Evolutionary conservation across 2,113 vertebrate species (phyloP).

Genomic region (Triplophysa siluroides): DNA sequence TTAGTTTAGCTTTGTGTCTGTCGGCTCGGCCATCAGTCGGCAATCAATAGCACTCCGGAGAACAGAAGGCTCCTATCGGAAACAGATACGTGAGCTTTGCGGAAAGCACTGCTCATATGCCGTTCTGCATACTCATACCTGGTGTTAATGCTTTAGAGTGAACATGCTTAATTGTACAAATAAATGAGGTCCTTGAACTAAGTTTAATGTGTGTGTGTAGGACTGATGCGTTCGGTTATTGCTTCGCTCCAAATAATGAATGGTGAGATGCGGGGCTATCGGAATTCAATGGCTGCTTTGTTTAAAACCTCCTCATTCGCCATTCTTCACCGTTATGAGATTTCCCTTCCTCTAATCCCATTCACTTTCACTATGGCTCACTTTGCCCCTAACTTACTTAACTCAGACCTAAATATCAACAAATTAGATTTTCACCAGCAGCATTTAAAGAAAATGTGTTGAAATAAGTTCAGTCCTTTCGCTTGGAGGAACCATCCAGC

Average conservation of each 20-base stretch:
- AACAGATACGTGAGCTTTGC: conserved; percentile 62
- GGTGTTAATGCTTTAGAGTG: conserved; percentile 41
- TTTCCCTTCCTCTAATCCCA: conserved; percentile 37
- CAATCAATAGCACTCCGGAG: conserved; percentile 64
- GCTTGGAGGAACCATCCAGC: conserved; percentile 29
- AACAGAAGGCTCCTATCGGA: conserved; percentile 65
- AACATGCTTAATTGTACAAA: conserved; percentile 59
- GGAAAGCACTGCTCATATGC: conserved; percentile 29
- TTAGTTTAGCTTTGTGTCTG: conserved; percentile 69
- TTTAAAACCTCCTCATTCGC: conserved; percentile 39
- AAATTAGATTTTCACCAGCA: conserved; percentile 34
- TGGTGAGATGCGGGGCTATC: conserved; percentile 20
- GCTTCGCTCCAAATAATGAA: conserved; percentile 1
- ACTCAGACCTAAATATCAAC: conserved; percentile 22
- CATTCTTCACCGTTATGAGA: conserved; percentile 50
- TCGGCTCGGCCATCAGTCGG: conserved; percentile 63
- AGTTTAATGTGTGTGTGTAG: conserved; percentile 12
- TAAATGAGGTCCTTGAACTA: conserved; percentile 56
- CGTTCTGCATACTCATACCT: conserved; percentile 42
- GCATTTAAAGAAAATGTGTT: conserved; percentile 51
- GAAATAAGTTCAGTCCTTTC: conserved; percentile 47
- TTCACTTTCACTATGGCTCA: conserved; percentile 23
- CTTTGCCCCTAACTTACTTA: conserved; percentile 34
- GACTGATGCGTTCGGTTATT: conserved; percentile 12
- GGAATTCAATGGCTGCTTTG: conserved; percentile 54